Percentiles rank a stretch among this genome's conserved stretches.
phyloP scores from a whole-genome alignment of 1,140 invertebrate genomes.

The Prorops nasuta region DNA sequence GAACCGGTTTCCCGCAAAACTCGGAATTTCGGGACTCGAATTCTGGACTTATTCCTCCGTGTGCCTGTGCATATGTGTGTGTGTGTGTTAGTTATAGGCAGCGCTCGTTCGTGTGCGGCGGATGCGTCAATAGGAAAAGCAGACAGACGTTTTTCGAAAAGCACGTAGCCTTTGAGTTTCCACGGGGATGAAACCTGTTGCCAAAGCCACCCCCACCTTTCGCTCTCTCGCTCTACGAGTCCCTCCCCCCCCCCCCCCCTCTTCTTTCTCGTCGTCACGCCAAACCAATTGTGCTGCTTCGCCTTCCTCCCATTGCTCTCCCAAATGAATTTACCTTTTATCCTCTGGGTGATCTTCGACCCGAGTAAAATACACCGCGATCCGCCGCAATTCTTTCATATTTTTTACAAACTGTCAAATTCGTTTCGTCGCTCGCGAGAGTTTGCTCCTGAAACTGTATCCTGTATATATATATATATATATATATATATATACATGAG shows the following conservation, averaged over 20 bases:
- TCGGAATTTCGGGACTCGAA: too few relatives aligned
- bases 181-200: constrained; percentile 47
- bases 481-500: too few relatives aligned
- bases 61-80: too few relatives aligned
- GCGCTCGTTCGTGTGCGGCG: too few relatives aligned
- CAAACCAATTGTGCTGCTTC: background rate
- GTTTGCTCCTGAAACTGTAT: too few relatives aligned
- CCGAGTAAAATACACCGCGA: background rate
- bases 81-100: too few relatives aligned
- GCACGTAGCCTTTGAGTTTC: constrained; percentile 24
- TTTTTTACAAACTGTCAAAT: too few relatives aligned
- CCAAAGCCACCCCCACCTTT: constrained; percentile 28
- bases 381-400: background rate
- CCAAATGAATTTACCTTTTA: too few relatives aligned
- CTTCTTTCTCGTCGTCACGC: background rate
- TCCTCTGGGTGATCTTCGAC: background rate
- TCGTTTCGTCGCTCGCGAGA: too few relatives aligned
- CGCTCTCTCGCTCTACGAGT: constrained; percentile 6
- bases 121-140: too few relatives aligned
- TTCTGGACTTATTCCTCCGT: too few relatives aligned
- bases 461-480: too few relatives aligned
- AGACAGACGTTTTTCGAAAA: constrained; percentile 44
- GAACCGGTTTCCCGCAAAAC: constrained; percentile 49
- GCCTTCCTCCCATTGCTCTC: background rate
- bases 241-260: background rate